A percentile compares a stretch with the other conserved stretches of the same genome.
Conservation (phyloP, 64 coral and sea anemone species). For the Actinia tenebrosa region DNA sequence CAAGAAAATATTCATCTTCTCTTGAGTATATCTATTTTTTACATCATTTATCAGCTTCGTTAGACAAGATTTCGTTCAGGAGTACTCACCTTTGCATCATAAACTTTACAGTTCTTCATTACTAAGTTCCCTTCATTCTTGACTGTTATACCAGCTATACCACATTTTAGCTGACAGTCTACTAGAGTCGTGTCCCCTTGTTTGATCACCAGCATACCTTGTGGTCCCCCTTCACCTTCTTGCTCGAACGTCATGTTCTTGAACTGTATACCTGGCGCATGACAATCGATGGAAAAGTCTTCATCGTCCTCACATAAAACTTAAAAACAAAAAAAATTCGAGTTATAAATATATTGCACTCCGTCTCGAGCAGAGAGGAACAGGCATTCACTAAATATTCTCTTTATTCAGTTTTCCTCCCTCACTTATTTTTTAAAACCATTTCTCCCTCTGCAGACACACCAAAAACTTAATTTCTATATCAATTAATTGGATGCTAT, state of each 20-base stretch:
- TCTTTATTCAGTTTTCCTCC: too few relatives aligned
- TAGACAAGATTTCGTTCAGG: too few relatives aligned
- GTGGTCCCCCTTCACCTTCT: slow-evolving; percentile 25
- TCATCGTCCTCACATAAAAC: slow-evolving; percentile 43
- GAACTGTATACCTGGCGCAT: slow-evolving; percentile 42
- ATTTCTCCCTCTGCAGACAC: too few relatives aligned
- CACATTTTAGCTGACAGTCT: slow-evolving; percentile 57
- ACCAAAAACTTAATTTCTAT: too few relatives aligned
- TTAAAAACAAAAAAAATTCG: not conserved
- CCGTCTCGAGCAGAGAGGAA: too few relatives aligned
- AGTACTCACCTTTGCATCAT: slow-evolving; percentile 59
- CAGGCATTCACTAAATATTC: too few relatives aligned
- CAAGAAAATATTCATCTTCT: too few relatives aligned
- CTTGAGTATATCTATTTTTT: too few relatives aligned
- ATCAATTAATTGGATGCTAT: too few relatives aligned
- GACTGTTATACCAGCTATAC: slow-evolving; percentile 32
- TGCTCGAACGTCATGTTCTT: slow-evolving; percentile 61
- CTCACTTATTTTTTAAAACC: too few relatives aligned
- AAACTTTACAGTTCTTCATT: slow-evolving; percentile 46
- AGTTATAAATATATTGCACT: too few relatives aligned
- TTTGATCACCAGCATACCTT: slow-evolving; percentile 41
- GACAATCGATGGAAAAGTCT: slow-evolving; percentile 52
- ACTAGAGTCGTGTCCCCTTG: slow-evolving; percentile 52
- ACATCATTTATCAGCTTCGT: too few relatives aligned
- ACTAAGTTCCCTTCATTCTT: slow-evolving; percentile 12